A percentile compares a stretch with the other conserved stretches of the same genome.
Conservation (phyloP, 2,888 invertebrate genomes). For the Chrysolina haemoptera region DNA sequence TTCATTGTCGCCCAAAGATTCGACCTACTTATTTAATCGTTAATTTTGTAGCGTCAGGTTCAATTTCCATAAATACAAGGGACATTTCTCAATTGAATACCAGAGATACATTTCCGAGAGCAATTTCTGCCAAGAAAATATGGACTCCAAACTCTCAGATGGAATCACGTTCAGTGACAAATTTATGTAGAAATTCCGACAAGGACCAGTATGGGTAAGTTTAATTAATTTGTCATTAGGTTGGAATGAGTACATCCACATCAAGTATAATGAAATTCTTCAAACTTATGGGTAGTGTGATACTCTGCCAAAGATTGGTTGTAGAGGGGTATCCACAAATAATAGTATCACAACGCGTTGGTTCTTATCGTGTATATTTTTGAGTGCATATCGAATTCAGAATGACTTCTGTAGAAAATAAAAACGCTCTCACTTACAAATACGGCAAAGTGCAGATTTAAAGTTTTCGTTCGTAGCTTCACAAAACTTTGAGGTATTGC, state of each 20-base stretch:
- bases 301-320: not conserved
- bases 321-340: not conserved
- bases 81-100: conserved; percentile 60
- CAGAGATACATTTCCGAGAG: conserved; percentile 65
- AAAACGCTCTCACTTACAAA: no score
- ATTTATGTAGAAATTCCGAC: conserved; percentile 50
- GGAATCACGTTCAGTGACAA: conserved; percentile 61
- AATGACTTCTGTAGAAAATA: no score
- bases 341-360: no score
- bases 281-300: not conserved
- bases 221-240: not conserved
- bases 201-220: conserved; percentile 49
- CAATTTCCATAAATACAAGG: conserved; percentile 65
- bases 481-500: no score
- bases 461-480: no score
- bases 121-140: conserved; percentile 60
- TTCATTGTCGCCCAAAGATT: conserved; percentile 15
- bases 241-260: not conserved
- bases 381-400: no score
- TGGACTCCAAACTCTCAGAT: conserved; percentile 59
- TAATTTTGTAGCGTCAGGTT: conserved; percentile 66
- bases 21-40: conserved; percentile 23
- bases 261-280: conserved; percentile 8
- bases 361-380: no score
- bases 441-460: no score